Evolutionary conservation across 2,113 vertebrate species (phyloP), one percentile per base, ranked within the genome.

Genomic region (Cettia cetti): DNA sequence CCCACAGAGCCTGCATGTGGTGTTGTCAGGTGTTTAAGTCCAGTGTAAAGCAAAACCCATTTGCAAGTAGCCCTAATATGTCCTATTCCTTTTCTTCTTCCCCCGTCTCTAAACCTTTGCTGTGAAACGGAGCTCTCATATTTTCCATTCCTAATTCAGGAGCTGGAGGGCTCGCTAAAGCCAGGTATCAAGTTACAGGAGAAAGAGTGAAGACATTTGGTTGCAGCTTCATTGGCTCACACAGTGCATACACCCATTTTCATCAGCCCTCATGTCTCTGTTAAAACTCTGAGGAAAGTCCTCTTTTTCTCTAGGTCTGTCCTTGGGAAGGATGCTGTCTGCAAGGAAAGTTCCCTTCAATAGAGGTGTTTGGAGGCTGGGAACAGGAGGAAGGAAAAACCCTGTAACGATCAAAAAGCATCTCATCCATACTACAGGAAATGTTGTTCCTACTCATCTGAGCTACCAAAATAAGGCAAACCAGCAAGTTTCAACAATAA

Each of bases 111-210:
- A 66, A 95, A 91, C 89, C 71, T 95, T 96, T 88, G 68, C 89
- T 90, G 64, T 1, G 76, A 90, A 95, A 56, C 76, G 90, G 68
- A 92, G 83, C 78, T 79, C 90, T 97, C 94, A 96, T 90, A 94
- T 95, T 96, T 97, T 96, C 97, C 95, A 93, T 94, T 96, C 96
- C 96, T 94, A 96, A 97, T 94, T 94, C 92, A 96, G 92, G 89
- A 94, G 93, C 95, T 89, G 81, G 81, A 96, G 74, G 59, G 89
- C 94, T 97, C 11, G 12, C 95, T 96, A 31, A 82, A 95, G 86
- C 78, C 96, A 96, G 89, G 79, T 94, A 47, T 95, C 94, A 78
- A 91, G 63, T 97, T 96, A 96, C 96, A 97, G 54, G 81, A 95
- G 95, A 80, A 95, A 72, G 92, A 95, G 87, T 86, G 92, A 95